Percentiles rank a stretch among this genome's conserved stretches.
phyloP scores from a whole-genome alignment of 2,888 invertebrate genomes.

The Slavum lentiscoides region DNA sequence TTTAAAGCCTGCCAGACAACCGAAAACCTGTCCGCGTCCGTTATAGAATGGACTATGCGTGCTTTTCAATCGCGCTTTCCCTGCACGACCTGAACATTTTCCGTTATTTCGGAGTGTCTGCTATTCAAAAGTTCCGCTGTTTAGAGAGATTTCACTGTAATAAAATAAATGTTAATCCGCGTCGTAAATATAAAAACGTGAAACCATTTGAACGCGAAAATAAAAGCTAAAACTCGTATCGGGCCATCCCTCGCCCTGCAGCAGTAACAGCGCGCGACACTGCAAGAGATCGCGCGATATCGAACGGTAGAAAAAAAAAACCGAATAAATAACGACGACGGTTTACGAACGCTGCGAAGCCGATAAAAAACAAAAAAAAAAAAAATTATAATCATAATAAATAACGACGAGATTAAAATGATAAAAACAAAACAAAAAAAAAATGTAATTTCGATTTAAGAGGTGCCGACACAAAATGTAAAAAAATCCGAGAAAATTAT shows the following conservation, averaged over 20 bases:
- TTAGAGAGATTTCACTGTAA: no score
- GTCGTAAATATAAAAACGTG: slow-evolving; percentile 27
- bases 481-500: not conserved
- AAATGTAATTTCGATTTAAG: slow-evolving; percentile 2
- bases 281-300: not conserved
- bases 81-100: no score
- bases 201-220: slow-evolving; percentile 32
- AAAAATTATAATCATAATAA: not conserved
- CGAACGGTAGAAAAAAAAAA: not conserved
- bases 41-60: no score
- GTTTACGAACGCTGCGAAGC: not conserved
- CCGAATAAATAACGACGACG: no score
- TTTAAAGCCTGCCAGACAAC: no score
- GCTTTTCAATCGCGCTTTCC: no score
- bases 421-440: no score
- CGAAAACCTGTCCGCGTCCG: no score
- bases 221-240: slow-evolving; percentile 6
- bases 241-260: not conserved
- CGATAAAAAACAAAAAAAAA: not conserved
- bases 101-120: no score
- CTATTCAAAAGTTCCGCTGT: no score
- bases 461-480: not conserved
- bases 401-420: not conserved
- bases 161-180: not conserved
- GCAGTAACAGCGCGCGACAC: not conserved